Conservation (phyloP, 2,113 vertebrate genomes). For the Columba janthina region DNA sequence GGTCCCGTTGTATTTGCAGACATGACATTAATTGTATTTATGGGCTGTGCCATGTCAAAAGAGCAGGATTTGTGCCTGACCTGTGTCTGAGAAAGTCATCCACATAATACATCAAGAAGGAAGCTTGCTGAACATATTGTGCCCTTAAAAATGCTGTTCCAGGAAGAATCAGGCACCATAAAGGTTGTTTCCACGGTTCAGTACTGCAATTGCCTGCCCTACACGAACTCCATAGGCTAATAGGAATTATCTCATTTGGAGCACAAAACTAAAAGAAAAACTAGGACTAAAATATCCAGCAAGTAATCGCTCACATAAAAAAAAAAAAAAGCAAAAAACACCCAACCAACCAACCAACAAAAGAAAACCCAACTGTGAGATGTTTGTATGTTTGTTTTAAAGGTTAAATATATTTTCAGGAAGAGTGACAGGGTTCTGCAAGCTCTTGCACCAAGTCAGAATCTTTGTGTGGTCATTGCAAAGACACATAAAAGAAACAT, state of each 20-base stretch:
- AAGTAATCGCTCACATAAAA: neutral
- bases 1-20: neutral
- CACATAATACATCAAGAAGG: neutral
- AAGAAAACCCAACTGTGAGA: neutral
- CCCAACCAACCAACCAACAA: no score
- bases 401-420: neutral
- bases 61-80: neutral
- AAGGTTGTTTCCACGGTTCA: neutral
- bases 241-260: neutral
- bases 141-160: constrained; percentile 9
- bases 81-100: neutral
- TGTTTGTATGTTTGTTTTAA: neutral
- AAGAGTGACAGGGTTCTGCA: neutral
- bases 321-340: no score
- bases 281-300: neutral
- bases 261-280: neutral
- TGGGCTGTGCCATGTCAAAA: neutral
- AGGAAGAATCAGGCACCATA: neutral
- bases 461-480: neutral
- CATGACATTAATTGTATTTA: neutral
- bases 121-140: neutral
- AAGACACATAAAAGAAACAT: neutral
- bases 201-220: neutral
- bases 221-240: neutral
- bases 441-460: neutral